Evolutionary conservation across 2,888 invertebrate species (phyloP), one percentile per base, ranked within the genome.

Genomic region (Schizotus pectinicornis): DNA sequence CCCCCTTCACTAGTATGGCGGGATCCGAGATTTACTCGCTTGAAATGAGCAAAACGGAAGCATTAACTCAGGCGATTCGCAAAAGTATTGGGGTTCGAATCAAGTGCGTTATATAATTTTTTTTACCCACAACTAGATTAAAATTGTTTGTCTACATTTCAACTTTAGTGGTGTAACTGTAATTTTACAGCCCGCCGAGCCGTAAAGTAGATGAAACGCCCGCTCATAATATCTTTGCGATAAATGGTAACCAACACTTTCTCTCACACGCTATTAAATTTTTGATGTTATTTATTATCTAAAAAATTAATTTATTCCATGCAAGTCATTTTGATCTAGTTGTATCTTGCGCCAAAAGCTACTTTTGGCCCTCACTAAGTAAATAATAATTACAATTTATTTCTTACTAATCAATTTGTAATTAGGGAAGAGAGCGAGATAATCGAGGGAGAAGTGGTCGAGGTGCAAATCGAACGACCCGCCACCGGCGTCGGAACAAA

Each of bases 11-110:
- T 0, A 94, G 95, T 70, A 98, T 99, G 90, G 95, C 98, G 8
- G 99, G 97, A 0, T 97, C 97, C 0, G 99, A 99, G 82, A 97
- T 99, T 59, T 99, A 95, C 79, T 98, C 98, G 0, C 78, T 98
- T 61, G 99, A 99, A 79, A 98, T 99, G 95, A 93, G 97, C 76
- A 99, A 99, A 81, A 99, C 99, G 0, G 99, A 99, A 80, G 98
- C 98, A 0, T 81, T 99, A 2, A 96, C 96, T 0, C 99, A 99
- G 78, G 91, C 98, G 0, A 92, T 99, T 58, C 86, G 98, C 54
- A 98, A 97, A 75, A 92, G 92, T n/a, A 98, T 99, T 71, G 98
- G 98, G 1, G 95, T 99, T 1, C 85, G 98, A 62, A 80, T 80
- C 51, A 80, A 79, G 79, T 79, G 67, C 66, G 72, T 61, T 52